These are phyloP conservation scores for Chaitophorus viminalis DNA, from an alignment of 2,888 invertebrate genomes.

Conservation along the genomic window DNA sequence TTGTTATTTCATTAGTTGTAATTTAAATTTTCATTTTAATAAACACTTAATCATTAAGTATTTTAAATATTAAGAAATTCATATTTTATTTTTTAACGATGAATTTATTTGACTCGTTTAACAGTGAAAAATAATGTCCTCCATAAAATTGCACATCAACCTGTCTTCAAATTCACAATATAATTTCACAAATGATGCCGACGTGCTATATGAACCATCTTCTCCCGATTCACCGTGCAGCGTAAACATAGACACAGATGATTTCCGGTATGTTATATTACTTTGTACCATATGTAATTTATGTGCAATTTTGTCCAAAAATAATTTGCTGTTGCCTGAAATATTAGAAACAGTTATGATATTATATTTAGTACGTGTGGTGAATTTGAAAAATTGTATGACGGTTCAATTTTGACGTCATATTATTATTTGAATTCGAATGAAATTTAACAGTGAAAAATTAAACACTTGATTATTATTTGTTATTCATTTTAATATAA, in stretches of 20 bases:
- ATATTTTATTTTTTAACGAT: conserved; percentile 23
- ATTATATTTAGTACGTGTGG: neutral
- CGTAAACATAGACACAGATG: conserved; percentile 39
- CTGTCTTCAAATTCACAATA: conserved; percentile 33
- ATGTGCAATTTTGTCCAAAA: no score
- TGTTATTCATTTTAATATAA: neutral
- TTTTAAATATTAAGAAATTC: neutral
- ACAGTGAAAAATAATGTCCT: conserved; percentile 46
- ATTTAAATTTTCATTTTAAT: neutral
- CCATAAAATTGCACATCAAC: conserved; percentile 34
- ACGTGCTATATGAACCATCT: neutral
- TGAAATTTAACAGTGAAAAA: neutral
- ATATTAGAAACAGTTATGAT: no score
- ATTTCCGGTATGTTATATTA: conserved; percentile 44
- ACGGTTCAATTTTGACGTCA: neutral
- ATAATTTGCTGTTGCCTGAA: no score
- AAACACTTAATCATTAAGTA: neutral
- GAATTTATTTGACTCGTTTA: neutral
- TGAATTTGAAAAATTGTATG: neutral
- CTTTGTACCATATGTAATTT: no score
- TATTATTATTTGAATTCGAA: neutral
- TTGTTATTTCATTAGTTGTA: neutral
- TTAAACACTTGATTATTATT: neutral
- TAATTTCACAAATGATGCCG: conserved; percentile 48
- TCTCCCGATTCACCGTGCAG: conserved; percentile 52